Percentiles rank a stretch among this genome's conserved stretches.
These are phyloP conservation scores for Helicolenus hilgendorfi DNA, from an alignment of 2,797 vertebrate genomes.

Conservation along the genomic window DNA sequence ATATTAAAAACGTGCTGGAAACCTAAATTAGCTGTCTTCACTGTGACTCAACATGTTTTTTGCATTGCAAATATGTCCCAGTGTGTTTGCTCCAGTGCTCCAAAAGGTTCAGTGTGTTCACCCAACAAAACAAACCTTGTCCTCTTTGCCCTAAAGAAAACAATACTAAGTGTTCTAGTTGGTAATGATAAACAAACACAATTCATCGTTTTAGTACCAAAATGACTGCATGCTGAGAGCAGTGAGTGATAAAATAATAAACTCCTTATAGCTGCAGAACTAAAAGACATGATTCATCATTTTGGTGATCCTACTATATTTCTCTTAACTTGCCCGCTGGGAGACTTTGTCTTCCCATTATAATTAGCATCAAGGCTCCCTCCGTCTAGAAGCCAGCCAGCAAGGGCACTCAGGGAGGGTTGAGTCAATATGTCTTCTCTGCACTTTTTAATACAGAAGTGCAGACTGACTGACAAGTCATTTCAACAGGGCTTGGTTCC, in stretches of 20 bases:
- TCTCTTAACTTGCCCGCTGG: conserved; percentile 73
- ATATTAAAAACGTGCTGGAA: too few species aligned
- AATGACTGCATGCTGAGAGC: conserved; percentile 69
- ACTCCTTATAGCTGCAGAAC: conserved; percentile 72
- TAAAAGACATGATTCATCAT: conserved; percentile 83
- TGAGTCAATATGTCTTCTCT: conserved; percentile 86
- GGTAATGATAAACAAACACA: conserved; percentile 71
- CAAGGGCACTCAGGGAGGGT: conserved; percentile 82
- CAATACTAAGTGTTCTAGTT: conserved; percentile 13
- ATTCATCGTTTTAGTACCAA: conserved; percentile 73
- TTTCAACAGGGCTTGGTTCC: conserved; percentile 77
- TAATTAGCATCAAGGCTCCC: conserved; percentile 85
- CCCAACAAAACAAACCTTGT: conserved; percentile 31
- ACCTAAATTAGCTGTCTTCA: too few species aligned
- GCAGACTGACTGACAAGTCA: conserved; percentile 84
- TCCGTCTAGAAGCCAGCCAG: conserved; percentile 80
- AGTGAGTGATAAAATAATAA: conserved; percentile 82
- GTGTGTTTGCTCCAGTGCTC: neutral
- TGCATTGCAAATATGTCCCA: too few species aligned
- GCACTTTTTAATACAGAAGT: conserved; percentile 85
- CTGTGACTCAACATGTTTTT: too few species aligned
- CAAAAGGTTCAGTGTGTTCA: conserved; percentile 9
- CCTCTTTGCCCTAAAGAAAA: conserved; percentile 22
- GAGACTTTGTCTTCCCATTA: conserved; percentile 85
- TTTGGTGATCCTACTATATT: conserved; percentile 75